A percentile compares a stretch with the other conserved stretches of the same genome.
These are phyloP conservation scores for Phorcus lineatus DNA, from an alignment of 2,888 invertebrate genomes.

Conservation along the genomic window DNA sequence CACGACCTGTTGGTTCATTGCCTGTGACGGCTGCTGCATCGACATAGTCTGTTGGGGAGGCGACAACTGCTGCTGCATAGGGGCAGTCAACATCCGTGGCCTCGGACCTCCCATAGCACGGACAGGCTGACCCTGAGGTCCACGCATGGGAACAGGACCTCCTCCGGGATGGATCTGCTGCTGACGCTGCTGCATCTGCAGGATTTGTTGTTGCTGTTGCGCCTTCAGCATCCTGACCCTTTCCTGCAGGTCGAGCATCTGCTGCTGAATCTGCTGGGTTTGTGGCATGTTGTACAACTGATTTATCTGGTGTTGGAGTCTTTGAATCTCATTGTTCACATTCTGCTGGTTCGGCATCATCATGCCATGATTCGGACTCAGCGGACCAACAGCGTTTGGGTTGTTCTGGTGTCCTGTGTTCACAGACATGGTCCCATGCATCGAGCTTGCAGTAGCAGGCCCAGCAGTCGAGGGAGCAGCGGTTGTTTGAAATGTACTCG, in stretches of 20 bases:
- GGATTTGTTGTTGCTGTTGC: conserved; percentile 62
- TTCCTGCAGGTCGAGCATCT: conserved; percentile 71
- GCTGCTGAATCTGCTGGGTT: conserved; percentile 69
- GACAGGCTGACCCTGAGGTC: conserved; percentile 5
- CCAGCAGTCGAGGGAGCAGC: conserved; percentile 43
- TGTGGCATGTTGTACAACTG: conserved; percentile 70
- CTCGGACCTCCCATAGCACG: conserved; percentile 26
- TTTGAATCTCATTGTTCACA: conserved; percentile 58
- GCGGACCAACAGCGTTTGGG: conserved; percentile 37
- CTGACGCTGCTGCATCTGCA: conserved; percentile 56
- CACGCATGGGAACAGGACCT: neutral
- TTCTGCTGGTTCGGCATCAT: conserved; percentile 39
- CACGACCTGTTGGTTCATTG: conserved; percentile 25
- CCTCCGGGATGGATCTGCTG: conserved; percentile 33
- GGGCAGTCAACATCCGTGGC: conserved; percentile 23
- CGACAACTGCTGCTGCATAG: conserved; percentile 41
- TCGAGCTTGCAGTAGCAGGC: conserved; percentile 25
- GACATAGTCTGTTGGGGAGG: conserved; percentile 31
- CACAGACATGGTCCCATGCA: conserved; percentile 32
- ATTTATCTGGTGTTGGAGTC: conserved; percentile 68
- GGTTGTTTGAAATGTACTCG: conserved; percentile 44
- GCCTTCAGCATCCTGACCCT: conserved; percentile 63
- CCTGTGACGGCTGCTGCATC: conserved; percentile 36
- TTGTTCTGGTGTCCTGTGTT: conserved; percentile 31
- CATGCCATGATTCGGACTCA: conserved; percentile 49